A percentile compares a stretch with the other conserved stretches of the same genome.
phyloP scores from a whole-genome alignment of 1,140 invertebrate species.

The Drosophila azteca region DNA sequence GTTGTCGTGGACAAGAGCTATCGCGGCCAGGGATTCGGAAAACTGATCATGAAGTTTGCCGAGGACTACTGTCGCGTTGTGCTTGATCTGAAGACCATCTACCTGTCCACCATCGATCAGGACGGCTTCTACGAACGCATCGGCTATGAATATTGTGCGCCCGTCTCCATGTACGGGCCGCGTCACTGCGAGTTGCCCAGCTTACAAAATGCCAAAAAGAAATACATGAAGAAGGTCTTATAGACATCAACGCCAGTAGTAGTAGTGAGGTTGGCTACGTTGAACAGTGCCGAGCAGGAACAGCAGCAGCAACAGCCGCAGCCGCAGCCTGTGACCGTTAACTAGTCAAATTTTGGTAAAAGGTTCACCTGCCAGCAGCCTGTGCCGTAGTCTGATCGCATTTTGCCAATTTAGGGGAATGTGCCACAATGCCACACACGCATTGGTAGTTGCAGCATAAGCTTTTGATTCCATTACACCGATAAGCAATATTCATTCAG shows the following conservation, averaged over 20 bases:
- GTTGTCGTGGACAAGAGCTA: conserved; percentile 89
- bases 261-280: conserved; percentile 33
- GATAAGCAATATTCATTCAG: conserved; percentile 57
- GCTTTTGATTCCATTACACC: conserved; percentile 72
- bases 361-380: conserved; percentile 48
- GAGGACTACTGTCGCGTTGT: conserved; percentile 88
- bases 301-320: conserved; percentile 20
- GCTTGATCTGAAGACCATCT: conserved; percentile 87
- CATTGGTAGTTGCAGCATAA: conserved; percentile 26
- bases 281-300: conserved; percentile 24
- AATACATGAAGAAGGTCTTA: conserved; percentile 84
- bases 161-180: conserved; percentile 87
- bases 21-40: conserved; percentile 90
- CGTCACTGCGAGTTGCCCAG: conserved; percentile 81
- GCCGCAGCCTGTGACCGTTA: conserved; percentile 34
- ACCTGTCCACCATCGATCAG: conserved; percentile 90
- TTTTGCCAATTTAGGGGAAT: conserved; percentile 7
- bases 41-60: conserved; percentile 87
- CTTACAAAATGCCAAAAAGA: conserved; percentile 80
- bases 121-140: conserved; percentile 91
- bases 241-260: conserved; percentile 77
- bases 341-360: conserved; percentile 67
- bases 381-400: conserved; percentile 31
- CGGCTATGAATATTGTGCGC: conserved; percentile 88
- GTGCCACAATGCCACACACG: background rate